Base-by-base conservation (phyloP, 2,888 invertebrate genomes). In the Chirona hameri region DNA sequence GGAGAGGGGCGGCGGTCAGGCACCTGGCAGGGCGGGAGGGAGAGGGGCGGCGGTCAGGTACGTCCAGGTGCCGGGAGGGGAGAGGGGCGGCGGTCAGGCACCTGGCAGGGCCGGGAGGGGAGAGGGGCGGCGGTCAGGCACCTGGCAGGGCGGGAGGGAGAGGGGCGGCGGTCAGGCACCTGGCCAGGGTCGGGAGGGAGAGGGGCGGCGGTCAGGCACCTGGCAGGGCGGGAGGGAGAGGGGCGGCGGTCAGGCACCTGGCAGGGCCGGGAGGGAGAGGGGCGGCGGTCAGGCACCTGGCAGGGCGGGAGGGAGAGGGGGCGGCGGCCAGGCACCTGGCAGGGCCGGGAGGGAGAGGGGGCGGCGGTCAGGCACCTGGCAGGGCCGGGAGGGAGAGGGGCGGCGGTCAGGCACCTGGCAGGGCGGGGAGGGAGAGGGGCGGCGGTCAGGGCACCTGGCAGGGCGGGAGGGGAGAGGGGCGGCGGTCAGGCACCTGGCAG, bases 391-490 rank as follows among this genome's bases (percentile, higher is more conserved):
- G 72, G 4, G 39, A 3, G 12, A 31, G 72, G 3, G 31, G 14
- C 72, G 31, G 72, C 65, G n/a, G 52, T 52, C 52, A 52, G 52
- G 15, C 1, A 52, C n/a, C n/a, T n/a, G 4, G n/a, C 39, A 39
- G 39, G 39, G 2, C n/a, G n/a, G n/a, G n/a, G n/a, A n/a, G n/a
- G n/a, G n/a, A n/a, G n/a, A n/a, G n/a, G n/a, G n/a, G n/a, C n/a
- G n/a, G 39, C 39, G 92, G 92, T 69, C 96, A 96, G 86, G 91
- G 90, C 9, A 91, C 91, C 90, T 90, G 84, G 24, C 84, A 82
- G 79, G 80, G 81, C 86, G 18, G 10, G 10, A 15, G 72, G 4
- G 39, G n/a, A 3, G 12, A 31, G 72, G 3, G 31, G 14, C 72
- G 31, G 72, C 65, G n/a, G 52, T 52, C 52, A 52, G 52, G 15